Evolutionary conservation across 1,140 invertebrate species (phyloP).

Genomic region (Mya arenaria): DNA sequence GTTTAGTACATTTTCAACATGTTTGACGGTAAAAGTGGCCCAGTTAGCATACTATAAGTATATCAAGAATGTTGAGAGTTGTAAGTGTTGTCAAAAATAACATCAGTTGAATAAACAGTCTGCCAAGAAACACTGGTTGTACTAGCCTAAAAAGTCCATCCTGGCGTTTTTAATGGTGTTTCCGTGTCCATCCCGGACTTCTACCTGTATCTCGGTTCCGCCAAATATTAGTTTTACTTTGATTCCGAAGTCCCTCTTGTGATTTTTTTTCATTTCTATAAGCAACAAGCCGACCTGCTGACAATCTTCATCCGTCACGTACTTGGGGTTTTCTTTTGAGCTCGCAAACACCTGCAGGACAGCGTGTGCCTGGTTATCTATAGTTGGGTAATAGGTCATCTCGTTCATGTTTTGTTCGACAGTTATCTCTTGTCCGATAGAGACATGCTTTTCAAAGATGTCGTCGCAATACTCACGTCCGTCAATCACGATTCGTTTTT

Average conservation of each 20-base stretch:
- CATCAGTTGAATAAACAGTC: no score
- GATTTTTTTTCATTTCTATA: not conserved
- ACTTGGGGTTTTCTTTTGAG: not conserved
- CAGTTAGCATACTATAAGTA: no score
- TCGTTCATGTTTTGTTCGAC: not conserved
- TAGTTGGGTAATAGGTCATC: constrained; percentile 16
- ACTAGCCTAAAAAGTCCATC: no score
- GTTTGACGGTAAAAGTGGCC: no score
- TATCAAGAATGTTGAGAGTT: no score
- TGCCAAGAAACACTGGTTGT: no score
- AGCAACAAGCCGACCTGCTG: not conserved
- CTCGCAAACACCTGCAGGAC: constrained; percentile 22
- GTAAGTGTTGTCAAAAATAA: no score
- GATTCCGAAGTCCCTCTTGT: not conserved
- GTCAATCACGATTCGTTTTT: not conserved
- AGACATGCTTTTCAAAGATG: constrained; percentile 21
- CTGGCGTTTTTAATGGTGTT: no score
- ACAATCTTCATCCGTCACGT: constrained; percentile 5
- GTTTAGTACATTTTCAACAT: no score
- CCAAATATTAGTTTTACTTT: constrained; percentile 31
- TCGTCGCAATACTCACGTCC: constrained; percentile 2
- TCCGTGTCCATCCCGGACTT: constrained; percentile 42
- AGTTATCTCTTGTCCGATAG: constrained; percentile 4
- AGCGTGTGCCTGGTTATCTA: not conserved
- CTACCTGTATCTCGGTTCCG: constrained; percentile 35